Evolutionary conservation across 2,113 vertebrate species (phyloP).

Genomic region (Puffinus mauretanicus): DNA sequence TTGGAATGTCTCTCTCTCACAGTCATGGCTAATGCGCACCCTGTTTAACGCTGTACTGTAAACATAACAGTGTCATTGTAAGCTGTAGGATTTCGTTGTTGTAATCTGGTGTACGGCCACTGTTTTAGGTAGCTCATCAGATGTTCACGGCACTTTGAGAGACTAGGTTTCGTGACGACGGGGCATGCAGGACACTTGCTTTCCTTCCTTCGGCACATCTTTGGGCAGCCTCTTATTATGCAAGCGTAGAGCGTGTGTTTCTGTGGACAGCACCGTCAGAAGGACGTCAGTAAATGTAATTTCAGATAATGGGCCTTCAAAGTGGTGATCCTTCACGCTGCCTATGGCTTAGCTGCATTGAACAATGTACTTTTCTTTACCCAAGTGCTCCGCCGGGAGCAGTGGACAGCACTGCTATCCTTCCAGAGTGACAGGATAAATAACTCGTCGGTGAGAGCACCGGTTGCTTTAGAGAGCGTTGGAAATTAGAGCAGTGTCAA

Average conservation of each 20-base stretch:
- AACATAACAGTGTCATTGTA: background rate
- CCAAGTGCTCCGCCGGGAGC: background rate
- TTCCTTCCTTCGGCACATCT: background rate
- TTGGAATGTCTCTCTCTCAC: background rate
- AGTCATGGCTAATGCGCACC: fast-evolving
- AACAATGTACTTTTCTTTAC: background rate
- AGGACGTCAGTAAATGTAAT: background rate
- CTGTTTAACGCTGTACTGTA: background rate
- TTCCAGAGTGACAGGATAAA: slow-evolving; percentile 27
- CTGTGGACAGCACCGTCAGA: background rate
- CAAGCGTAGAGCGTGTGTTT: fast-evolving
- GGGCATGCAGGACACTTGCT: no score
- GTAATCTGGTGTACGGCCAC: background rate
- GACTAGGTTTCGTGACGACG: fast-evolving
- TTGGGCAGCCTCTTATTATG: background rate
- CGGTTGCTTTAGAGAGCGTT: background rate
- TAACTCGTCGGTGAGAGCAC: background rate
- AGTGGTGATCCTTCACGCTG: fast-evolving
- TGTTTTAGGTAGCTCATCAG: background rate
- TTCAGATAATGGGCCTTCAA: background rate
- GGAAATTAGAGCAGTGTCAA: background rate
- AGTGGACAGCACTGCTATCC: background rate
- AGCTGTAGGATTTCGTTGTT: background rate
- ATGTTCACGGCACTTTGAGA: background rate
- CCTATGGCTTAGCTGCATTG: background rate